These are phyloP conservation scores for Drosophila diplacantha DNA, from an alignment of 2,888 invertebrate genomes.

Conservation along the genomic window DNA sequence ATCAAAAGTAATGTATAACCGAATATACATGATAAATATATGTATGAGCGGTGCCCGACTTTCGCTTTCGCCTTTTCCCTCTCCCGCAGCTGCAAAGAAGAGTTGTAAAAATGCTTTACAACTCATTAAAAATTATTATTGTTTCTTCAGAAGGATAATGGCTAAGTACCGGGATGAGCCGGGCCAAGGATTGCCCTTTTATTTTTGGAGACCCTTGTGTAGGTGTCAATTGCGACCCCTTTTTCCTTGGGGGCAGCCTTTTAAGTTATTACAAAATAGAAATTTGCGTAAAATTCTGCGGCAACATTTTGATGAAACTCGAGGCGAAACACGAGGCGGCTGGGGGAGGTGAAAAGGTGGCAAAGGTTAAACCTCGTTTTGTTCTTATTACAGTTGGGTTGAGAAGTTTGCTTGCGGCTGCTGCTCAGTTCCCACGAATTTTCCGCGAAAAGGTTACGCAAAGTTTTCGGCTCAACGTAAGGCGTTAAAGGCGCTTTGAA, in stretches of 20 bases:
- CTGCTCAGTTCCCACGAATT: constrained; percentile 31
- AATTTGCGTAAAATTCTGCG: constrained; percentile 43
- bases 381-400: constrained; percentile 38
- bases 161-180: constrained; percentile 6
- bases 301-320: constrained; percentile 27
- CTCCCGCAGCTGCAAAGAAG: constrained; percentile 22
- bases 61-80: constrained; percentile 13
- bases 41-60: constrained; percentile 31
- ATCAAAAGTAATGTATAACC: constrained; percentile 51
- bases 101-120: constrained; percentile 50
- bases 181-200: not conserved
- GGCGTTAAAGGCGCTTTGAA: constrained; percentile 19
- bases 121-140: constrained; percentile 67
- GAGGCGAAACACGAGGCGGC: not conserved
- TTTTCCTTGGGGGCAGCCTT: constrained; percentile 17
- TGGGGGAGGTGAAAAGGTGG: constrained; percentile 3
- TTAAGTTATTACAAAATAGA: constrained; percentile 40
- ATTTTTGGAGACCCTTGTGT: constrained; percentile 12
- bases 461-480: constrained; percentile 31
- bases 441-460: constrained; percentile 42
- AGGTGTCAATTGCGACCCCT: constrained; percentile 48
- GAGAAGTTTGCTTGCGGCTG: constrained; percentile 39
- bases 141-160: constrained; percentile 31
- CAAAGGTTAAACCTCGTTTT: constrained; percentile 40
- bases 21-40: constrained; percentile 27